These are phyloP conservation scores for Saguinus imperator DNA, from an alignment of 2,113 vertebrate genomes.

Conservation along the genomic window DNA sequence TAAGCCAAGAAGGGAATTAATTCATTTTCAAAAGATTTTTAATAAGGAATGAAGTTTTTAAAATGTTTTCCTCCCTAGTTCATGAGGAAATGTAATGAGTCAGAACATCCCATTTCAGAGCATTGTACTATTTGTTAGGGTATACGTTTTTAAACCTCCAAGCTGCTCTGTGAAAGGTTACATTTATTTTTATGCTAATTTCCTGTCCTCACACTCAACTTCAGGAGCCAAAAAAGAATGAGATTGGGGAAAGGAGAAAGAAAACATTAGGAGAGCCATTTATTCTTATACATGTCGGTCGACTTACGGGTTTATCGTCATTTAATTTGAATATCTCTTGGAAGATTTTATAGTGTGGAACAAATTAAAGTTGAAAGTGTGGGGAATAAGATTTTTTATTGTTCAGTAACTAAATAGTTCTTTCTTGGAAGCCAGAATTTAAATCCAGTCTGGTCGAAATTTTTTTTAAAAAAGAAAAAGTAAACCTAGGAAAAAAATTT, in stretches of 20 bases:
- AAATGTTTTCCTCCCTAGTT: not conserved
- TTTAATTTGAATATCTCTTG: constrained; percentile 49
- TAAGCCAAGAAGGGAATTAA: not conserved
- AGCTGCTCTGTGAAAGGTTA: not conserved
- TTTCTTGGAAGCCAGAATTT: constrained; percentile 32
- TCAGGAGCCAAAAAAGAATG: not conserved
- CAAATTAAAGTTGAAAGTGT: not conserved
- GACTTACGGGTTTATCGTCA: constrained; percentile 17
- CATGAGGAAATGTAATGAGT: not conserved
- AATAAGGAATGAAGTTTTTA: not conserved
- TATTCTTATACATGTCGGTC: not conserved
- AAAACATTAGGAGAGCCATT: not conserved
- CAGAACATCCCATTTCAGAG: not conserved
- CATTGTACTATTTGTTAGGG: not conserved
- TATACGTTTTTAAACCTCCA: not conserved
- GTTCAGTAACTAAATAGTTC: constrained; percentile 20
- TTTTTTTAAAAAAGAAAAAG: not conserved
- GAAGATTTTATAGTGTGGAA: constrained; percentile 8
- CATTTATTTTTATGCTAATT: constrained; percentile 37
- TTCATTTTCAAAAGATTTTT: constrained; percentile 33
- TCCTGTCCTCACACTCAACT: not conserved
- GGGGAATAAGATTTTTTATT: constrained; percentile 34
- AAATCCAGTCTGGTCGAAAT: not conserved
- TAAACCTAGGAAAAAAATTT: constrained; percentile 7
- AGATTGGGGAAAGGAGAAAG: not conserved